Percentiles rank a stretch among this genome's conserved stretches.
These are phyloP conservation scores for Hydractinia symbiolongicarpus DNA, from an alignment of 30 jellyfish, hydroid and myxozoan species.

Conservation along the genomic window DNA sequence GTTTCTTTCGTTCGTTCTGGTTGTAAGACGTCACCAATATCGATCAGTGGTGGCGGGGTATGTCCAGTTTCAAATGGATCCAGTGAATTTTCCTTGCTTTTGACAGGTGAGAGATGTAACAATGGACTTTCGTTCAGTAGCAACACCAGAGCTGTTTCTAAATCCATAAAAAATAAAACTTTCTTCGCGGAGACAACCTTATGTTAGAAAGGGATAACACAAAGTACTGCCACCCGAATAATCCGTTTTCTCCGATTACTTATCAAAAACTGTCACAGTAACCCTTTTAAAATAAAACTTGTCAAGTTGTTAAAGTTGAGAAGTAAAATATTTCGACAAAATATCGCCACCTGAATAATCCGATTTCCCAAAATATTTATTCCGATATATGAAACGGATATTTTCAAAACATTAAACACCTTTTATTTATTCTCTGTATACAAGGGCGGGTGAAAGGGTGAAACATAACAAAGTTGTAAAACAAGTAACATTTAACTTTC, in stretches of 20 bases:
- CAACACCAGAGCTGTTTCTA: not conserved
- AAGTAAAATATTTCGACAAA: no score
- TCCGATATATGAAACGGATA: no score
- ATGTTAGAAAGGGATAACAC: not conserved
- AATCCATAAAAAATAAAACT: not conserved
- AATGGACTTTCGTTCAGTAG: conserved; percentile 3
- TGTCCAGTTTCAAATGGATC: conserved; percentile 79
- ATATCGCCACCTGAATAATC: no score
- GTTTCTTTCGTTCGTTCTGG: conserved; percentile 53
- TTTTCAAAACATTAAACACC: no score
- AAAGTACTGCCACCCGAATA: not conserved
- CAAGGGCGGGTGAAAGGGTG: no score
- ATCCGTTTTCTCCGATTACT: not conserved
- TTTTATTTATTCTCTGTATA: no score
- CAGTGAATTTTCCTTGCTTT: not conserved
- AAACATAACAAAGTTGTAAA: no score
- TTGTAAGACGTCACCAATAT: conserved; percentile 39
- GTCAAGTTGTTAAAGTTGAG: no score
- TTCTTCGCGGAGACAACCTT: not conserved
- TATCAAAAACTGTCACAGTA: no score
- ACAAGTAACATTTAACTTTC: no score
- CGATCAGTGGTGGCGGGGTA: conserved; percentile 66
- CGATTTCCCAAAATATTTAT: no score
- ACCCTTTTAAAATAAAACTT: no score
- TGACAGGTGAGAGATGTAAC: not conserved